Percentiles rank a stretch among this genome's conserved stretches.
Evolutionary conservation across 2,888 invertebrate species (phyloP).

Genomic region (Drosophila mulleri): DNA sequence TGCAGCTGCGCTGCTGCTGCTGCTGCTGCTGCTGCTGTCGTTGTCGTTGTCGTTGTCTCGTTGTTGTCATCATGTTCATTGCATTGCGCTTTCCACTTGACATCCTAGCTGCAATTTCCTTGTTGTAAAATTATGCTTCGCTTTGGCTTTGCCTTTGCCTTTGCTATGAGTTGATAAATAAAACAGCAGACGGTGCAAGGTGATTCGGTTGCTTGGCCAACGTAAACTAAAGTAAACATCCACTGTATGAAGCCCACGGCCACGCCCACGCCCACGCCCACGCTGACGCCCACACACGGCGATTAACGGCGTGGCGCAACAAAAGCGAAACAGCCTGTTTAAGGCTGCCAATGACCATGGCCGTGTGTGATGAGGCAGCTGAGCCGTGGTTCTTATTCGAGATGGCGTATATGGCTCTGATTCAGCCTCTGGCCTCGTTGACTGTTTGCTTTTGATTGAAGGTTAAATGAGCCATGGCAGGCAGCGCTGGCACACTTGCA

Average conservation of each 20-base stretch:
- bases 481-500: conserved; percentile 34
- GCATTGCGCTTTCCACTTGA: conserved; percentile 71
- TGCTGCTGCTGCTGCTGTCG: conserved; percentile 15
- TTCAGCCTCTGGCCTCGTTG: conserved; percentile 47
- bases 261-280: conserved; percentile 29
- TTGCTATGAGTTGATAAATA: conserved; percentile 56
- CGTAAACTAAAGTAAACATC: conserved; percentile 68
- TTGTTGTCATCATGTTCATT: conserved; percentile 66
- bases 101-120: conserved; percentile 75
- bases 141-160: conserved; percentile 29
- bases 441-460: conserved; percentile 76
- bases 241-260: conserved; percentile 33
- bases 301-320: conserved; percentile 43
- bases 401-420: conserved; percentile 36
- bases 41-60: conserved; percentile 16
- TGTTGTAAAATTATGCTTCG: conserved; percentile 73
- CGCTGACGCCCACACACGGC: conserved; percentile 22
- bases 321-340: conserved; percentile 23
- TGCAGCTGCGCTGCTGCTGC: conserved; percentile 28
- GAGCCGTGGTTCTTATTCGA: conserved; percentile 23
- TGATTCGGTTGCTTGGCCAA: conserved; percentile 36
- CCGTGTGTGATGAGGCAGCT: conserved; percentile 24
- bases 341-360: conserved; percentile 65
- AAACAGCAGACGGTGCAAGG: conserved; percentile 43
- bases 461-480: conserved; percentile 75